Evolutionary conservation across 2,797 vertebrate genomes (phyloP).

Genomic region (Diglossa cyanea): DNA sequence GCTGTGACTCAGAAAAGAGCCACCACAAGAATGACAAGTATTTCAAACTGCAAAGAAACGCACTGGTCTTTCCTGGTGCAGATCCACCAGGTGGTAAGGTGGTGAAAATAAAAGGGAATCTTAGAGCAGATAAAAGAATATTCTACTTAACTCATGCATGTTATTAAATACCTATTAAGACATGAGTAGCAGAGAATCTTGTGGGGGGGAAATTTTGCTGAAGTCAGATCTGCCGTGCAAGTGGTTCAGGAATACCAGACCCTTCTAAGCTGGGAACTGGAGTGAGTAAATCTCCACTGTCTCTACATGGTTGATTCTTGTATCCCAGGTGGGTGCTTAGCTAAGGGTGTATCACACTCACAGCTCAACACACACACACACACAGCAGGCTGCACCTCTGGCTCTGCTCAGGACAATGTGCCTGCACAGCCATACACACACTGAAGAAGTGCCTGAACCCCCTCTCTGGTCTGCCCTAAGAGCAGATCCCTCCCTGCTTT

Average conservation of each 20-base stretch:
- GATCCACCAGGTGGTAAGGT: background rate
- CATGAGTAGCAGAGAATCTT: background rate
- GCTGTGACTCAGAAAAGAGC: slow-evolving; percentile 19
- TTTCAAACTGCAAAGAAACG: background rate
- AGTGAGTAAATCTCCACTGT: background rate
- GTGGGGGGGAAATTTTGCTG: background rate
- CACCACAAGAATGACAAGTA: slow-evolving; percentile 1
- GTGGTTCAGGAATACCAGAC: background rate
- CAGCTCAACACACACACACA: background rate
- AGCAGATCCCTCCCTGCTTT: background rate
- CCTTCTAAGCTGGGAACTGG: background rate
- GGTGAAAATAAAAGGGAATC: background rate
- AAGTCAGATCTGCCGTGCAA: background rate
- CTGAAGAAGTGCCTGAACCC: fast-evolving
- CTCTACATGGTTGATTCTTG: background rate
- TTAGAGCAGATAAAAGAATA: background rate
- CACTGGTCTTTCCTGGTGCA: background rate
- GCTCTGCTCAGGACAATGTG: background rate
- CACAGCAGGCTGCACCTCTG: background rate
- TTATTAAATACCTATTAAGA: background rate
- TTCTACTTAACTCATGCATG: background rate
- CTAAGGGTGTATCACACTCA: background rate
- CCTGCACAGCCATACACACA: background rate
- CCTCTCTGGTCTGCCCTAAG: background rate
- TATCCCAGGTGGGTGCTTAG: background rate